phyloP scores from a whole-genome alignment of 2,797 vertebrate genomes.

The Eptatretus atami region DNA sequence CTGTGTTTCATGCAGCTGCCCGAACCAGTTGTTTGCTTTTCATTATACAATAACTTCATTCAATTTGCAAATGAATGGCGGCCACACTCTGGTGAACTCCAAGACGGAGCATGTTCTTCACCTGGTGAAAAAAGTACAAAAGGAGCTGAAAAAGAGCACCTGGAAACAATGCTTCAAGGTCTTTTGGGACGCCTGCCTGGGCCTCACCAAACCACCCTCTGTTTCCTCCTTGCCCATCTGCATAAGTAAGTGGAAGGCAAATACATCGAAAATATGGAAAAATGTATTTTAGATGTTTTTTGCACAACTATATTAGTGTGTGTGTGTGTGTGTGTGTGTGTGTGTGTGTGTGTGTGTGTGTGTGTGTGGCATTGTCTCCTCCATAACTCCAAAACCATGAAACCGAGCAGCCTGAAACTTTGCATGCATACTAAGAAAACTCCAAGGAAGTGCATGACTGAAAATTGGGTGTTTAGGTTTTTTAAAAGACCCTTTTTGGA shows the following conservation, averaged over 20 bases:
- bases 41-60: slow-evolving; percentile 54
- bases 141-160: slow-evolving; percentile 20
- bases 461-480: no score
- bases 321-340: no score
- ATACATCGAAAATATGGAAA: no score
- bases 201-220: slow-evolving; percentile 33
- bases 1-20: slow-evolving; percentile 26
- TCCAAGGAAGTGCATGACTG: no score
- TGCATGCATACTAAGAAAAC: no score
- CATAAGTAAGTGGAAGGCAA: slow-evolving; percentile 21
- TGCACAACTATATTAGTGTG: no score
- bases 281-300: no score
- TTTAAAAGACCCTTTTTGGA: no score
- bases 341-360: no score
- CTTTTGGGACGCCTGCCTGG: slow-evolving; percentile 33
- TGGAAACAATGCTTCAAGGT: slow-evolving; percentile 31
- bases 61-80: slow-evolving; percentile 71
- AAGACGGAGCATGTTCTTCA: slow-evolving; percentile 16
- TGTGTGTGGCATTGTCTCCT: no score
- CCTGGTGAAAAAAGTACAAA: slow-evolving; percentile 21
- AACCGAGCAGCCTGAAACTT: no score
- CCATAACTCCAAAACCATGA: no score
- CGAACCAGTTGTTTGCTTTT: slow-evolving; percentile 59
- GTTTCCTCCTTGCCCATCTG: slow-evolving; percentile 43
- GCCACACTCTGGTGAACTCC: slow-evolving; percentile 20